phyloP scores from a whole-genome alignment of 2,797 vertebrate genomes.

The Acanthurus lineatus region DNA sequence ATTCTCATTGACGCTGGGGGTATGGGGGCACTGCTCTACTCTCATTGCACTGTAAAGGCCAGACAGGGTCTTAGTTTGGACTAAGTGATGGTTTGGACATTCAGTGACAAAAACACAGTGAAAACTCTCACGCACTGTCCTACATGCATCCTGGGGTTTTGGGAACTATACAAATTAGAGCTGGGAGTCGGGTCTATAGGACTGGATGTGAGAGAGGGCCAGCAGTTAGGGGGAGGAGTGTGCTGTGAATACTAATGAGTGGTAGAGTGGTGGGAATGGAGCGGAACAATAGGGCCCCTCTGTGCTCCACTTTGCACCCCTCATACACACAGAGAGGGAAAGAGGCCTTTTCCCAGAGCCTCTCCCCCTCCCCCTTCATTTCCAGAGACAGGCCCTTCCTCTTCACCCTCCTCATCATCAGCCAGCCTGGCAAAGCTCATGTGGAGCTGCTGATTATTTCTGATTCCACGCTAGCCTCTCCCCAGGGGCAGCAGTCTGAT shows the following conservation, averaged over 20 bases:
- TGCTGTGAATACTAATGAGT: constrained; percentile 88
- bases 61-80: constrained; percentile 75
- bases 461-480: constrained; percentile 79
- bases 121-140: constrained; percentile 81
- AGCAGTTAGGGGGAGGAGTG: constrained; percentile 87
- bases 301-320: constrained; percentile 89
- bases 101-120: constrained; percentile 77
- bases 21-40: constrained; percentile 51
- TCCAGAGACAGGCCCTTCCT: constrained; percentile 85
- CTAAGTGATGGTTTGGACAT: constrained; percentile 73
- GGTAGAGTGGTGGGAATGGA: constrained; percentile 89
- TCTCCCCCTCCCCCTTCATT: constrained; percentile 78
- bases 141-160: constrained; percentile 84
- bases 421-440: constrained; percentile 79
- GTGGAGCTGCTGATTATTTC: constrained; percentile 80
- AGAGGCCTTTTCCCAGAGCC: constrained; percentile 88
- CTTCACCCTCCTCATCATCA: constrained; percentile 84
- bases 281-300: constrained; percentile 88
- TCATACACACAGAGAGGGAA: constrained; percentile 86
- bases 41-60: constrained; percentile 59
- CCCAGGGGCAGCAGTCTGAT: constrained; percentile 63
- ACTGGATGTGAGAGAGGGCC: constrained; percentile 84
- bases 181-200: constrained; percentile 87
- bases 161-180: constrained; percentile 88
- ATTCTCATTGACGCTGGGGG: constrained; percentile 44